A percentile compares a stretch with the other conserved stretches of the same genome.
These are phyloP conservation scores for Tringa solitaria DNA, from an alignment of 2,113 vertebrate genomes.

Conservation along the genomic window DNA sequence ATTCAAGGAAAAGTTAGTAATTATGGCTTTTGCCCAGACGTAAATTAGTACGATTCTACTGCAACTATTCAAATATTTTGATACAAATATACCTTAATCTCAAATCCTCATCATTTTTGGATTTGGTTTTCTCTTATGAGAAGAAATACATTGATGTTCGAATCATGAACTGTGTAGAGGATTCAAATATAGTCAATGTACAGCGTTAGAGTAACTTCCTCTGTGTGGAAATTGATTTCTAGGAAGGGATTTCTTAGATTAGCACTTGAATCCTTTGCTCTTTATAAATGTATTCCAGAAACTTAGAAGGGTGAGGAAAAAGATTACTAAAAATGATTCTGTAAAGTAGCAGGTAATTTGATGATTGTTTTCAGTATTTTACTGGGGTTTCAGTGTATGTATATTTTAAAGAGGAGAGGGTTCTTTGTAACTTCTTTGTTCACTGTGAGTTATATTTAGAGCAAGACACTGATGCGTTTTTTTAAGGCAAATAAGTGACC, in stretches of 20 bases:
- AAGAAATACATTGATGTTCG: not conserved
- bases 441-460: not conserved
- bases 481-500: not conserved
- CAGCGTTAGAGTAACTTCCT: not conserved
- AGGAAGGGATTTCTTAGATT: not conserved
- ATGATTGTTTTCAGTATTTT: not conserved
- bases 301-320: not conserved
- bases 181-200: not conserved
- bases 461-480: not conserved
- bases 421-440: not conserved
- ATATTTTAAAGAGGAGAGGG: not conserved
- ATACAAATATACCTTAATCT: not conserved
- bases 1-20: not conserved
- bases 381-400: not conserved
- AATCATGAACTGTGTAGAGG: not conserved
- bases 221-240: not conserved
- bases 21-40: not conserved
- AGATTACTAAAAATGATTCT: not conserved
- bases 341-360: not conserved
- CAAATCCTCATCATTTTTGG: not conserved
- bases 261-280: not conserved
- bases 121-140: not conserved
- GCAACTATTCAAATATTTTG: not conserved
- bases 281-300: slow-evolving; percentile 16
- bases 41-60: not conserved